A percentile compares a stretch with the other conserved stretches of the same genome.
Evolutionary conservation across 1,140 invertebrate species (phyloP).

Genomic region (fruit fly (Drosophila melanogaster)): Release_6_plus_ISO1_MT NC_004354.4:13521001-13521500

Average conservation of each 20-base stretch:
- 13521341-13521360: constrained; percentile 11
- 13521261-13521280: constrained; percentile 69
- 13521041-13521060: constrained; percentile 74
- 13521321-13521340: constrained; percentile 3
- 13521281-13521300: constrained; percentile 68
- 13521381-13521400: constrained; percentile 6
- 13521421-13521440: constrained; percentile 81
- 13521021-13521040: constrained; percentile 71
- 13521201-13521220: too few relatives aligned
- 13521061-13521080: constrained; percentile 52
- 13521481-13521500: constrained; percentile 3
- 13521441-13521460: constrained; percentile 62
- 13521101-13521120: constrained; percentile 73
- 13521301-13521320: constrained; percentile 71
- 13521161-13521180: constrained; percentile 84
- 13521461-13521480: constrained; percentile 29
- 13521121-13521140: constrained; percentile 62
- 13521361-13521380: background rate
- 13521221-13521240: constrained; percentile 6
- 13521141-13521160: constrained; percentile 65
- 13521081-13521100: constrained; percentile 67
- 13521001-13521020: constrained; percentile 80
- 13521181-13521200: constrained; percentile 55
- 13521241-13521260: constrained; percentile 34
- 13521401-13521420: constrained; percentile 77